These are phyloP conservation scores for Leptinotarsa defecta DNA, from an alignment of 1,140 invertebrate genomes.

Conservation along the genomic window DNA sequence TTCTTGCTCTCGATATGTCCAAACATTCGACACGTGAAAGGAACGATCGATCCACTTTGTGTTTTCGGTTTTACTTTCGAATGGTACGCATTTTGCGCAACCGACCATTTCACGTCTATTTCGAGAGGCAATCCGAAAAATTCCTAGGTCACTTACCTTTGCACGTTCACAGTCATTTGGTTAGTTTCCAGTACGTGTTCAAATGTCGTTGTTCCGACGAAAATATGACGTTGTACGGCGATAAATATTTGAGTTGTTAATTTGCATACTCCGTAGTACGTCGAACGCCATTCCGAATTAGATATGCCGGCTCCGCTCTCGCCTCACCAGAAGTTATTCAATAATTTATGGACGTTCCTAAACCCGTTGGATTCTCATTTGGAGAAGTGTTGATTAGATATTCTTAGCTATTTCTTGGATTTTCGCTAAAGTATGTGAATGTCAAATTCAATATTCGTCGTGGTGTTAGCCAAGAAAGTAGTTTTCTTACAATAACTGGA, in stretches of 20 bases:
- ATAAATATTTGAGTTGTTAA: conserved; percentile 4
- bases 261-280: conserved; percentile 1
- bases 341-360: neutral
- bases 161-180: conserved; percentile 18
- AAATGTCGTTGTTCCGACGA: conserved; percentile 14
- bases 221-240: conserved; percentile 3
- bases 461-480: too few species aligned
- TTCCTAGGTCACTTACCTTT: conserved; percentile 21
- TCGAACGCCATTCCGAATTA: neutral
- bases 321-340: neutral
- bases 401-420: too few species aligned
- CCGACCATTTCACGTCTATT: conserved; percentile 5
- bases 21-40: too few species aligned
- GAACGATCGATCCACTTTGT: neutral
- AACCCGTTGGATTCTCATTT: neutral
- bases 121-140: conserved; percentile 7
- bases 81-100: conserved; percentile 12
- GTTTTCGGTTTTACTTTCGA: conserved; percentile 18
- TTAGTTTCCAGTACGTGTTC: conserved; percentile 21
- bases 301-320: neutral
- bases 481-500: too few species aligned
- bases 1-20: too few species aligned
- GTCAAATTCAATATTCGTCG: too few species aligned
- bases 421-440: too few species aligned
- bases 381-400: neutral